Evolutionary conservation across 2,888 invertebrate genomes (phyloP).

Genomic region (Leptinotarsa rubiginosa): DNA sequence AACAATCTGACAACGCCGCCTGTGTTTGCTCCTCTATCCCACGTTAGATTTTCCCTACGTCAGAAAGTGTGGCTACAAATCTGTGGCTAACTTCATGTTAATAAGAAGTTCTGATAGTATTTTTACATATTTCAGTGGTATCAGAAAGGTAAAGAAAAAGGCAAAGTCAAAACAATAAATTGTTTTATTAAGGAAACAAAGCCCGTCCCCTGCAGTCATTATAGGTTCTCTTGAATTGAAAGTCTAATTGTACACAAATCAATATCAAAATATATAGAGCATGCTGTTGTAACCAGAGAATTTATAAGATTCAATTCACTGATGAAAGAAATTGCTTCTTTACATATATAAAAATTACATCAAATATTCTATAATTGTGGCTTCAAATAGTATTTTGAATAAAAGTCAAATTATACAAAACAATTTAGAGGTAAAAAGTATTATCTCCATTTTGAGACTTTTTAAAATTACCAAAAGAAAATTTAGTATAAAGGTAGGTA

Average conservation of each 20-base stretch:
- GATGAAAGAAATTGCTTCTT: constrained; percentile 26
- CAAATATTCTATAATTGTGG: constrained; percentile 3
- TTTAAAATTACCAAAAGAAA: constrained; percentile 19
- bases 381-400: constrained; percentile 8
- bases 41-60: too few species aligned
- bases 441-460: constrained; percentile 13
- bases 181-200: constrained; percentile 58
- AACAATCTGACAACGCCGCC: too few species aligned
- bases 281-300: constrained; percentile 49
- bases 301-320: constrained; percentile 49
- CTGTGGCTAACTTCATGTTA: too few species aligned
- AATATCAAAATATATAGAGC: constrained; percentile 48
- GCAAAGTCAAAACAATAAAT: constrained; percentile 33
- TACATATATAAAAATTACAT: constrained; percentile 6
- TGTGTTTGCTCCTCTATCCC: too few species aligned
- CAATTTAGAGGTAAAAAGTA: constrained; percentile 15
- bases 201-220: constrained; percentile 62
- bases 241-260: constrained; percentile 46
- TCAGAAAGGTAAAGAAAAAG: constrained; percentile 22
- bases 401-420: constrained; percentile 20
- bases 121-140: neutral
- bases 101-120: neutral
- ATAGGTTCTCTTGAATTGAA: constrained; percentile 56
- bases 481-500: constrained; percentile 19
- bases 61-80: too few species aligned